Evolutionary conservation across 1,140 invertebrate species (phyloP), one percentile per base, ranked within the genome.

Genomic region (Dendrolimus punctatus): DNA sequence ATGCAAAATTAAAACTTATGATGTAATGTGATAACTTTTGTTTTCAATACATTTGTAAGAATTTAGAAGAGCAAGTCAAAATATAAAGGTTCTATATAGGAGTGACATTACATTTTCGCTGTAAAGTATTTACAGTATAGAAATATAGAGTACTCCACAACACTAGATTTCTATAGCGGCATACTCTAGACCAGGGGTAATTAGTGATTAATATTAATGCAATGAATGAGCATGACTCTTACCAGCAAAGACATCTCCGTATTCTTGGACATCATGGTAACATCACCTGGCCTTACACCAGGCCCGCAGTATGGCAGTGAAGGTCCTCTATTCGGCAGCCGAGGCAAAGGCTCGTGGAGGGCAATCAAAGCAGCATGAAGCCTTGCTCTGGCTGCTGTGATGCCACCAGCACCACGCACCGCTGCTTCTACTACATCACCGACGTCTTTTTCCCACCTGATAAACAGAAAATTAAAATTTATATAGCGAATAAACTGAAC

Each of bases 191-290:
- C n/a, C 9, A 23, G 45, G 7, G 36, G 8, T 4, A 46, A 10
- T 46, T 46, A 5, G 45, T 7, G 9, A 46, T 23, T 7, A 9
- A 10, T 5, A 10, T 46, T 9, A 10, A 2, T 23, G 23, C 23
- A 23, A 23, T 23, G 23, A 8, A 46, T 39, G 39, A 49, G 5
- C 41, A 40, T 5, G 39, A 2, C 4, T 71, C 81, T 80, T 50
- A 83, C 82, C 76, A 83, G 46, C 23, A 83, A 58, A 6, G 82
- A 85, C 74, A 80, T 82, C 41, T 80, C 75, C 2, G 76, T 73
- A 36, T 63, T 73, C 57, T 85, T 85, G 5, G 82, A 73, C 71
- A 80, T 79, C 82, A 83, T 85, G 40, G 82, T 83, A 64, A 85
- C 80, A 46, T 85, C 82, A n/a, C 82, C 82, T 5, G 81, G 81